phyloP scores from a whole-genome alignment of 2,888 invertebrate species.

The Dendrolimus houi region DNA sequence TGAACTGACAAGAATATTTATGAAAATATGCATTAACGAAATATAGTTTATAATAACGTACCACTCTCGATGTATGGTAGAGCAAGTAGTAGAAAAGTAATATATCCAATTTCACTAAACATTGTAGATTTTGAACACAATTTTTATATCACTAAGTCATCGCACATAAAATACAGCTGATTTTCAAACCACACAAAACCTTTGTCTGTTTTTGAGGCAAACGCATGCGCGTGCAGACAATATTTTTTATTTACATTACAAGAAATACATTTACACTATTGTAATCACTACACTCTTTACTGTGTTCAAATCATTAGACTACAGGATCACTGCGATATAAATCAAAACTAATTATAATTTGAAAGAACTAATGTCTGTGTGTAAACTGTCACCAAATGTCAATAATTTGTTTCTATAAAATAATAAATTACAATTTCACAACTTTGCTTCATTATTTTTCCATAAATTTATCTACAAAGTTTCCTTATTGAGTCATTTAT shows the following conservation, averaged over 20 bases:
- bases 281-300: constrained; percentile 20
- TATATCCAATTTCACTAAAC: constrained; percentile 80
- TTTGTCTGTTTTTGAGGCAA: constrained; percentile 75
- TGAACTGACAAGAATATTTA: neutral
- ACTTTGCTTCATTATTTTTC: constrained; percentile 28
- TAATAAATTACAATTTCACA: constrained; percentile 20
- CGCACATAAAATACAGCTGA: constrained; percentile 75
- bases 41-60: constrained; percentile 50
- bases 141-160: constrained; percentile 72
- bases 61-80: constrained; percentile 83
- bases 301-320: constrained; percentile 24
- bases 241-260: constrained; percentile 75
- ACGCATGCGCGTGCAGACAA: constrained; percentile 76
- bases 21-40: constrained; percentile 1
- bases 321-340: constrained; percentile 5
- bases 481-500: constrained; percentile 14
- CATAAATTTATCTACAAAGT: constrained; percentile 31
- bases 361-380: constrained; percentile 11
- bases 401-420: constrained; percentile 21
- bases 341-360: constrained; percentile 43
- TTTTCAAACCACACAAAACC: constrained; percentile 77
- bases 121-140: constrained; percentile 72
- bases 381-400: constrained; percentile 18
- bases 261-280: constrained; percentile 39
- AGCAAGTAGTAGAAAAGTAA: constrained; percentile 80